Evolutionary conservation across 2,797 vertebrate species (phyloP).

Genomic region (Microhierax caerulescens): DNA sequence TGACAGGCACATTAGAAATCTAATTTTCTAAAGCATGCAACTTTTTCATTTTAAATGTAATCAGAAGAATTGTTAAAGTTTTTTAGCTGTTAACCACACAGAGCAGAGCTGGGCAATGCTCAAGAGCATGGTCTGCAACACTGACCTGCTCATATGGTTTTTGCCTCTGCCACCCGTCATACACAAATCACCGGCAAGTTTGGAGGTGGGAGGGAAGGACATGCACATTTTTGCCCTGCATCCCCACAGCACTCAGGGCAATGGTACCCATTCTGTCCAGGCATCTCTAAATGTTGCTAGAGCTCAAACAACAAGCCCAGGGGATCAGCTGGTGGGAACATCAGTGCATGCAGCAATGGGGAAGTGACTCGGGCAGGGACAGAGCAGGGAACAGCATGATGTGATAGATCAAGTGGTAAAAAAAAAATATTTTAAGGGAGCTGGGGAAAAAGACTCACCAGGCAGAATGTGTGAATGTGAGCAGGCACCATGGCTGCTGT

Average conservation of each 20-base stretch:
- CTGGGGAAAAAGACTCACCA: not conserved
- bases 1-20: not conserved
- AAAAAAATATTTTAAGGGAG: not conserved
- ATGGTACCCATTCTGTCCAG: too few relatives aligned
- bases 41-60: not conserved
- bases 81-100: not conserved
- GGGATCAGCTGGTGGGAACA: not conserved
- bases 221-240: not conserved
- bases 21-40: not conserved
- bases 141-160: not conserved
- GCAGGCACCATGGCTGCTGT: not conserved
- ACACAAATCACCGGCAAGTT: accelerated
- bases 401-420: not conserved
- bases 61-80: not conserved
- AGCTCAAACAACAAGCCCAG: accelerated
- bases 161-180: not conserved
- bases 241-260: not conserved
- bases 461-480: not conserved
- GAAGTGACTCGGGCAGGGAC: not conserved
- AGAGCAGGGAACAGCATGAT: not conserved
- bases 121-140: accelerated
- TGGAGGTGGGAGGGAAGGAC: not conserved
- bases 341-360: accelerated
- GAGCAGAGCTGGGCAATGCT: not conserved
- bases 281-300: not conserved